Evolutionary conservation across 2,888 invertebrate genomes (phyloP), one percentile per base, ranked within the genome.

Genomic region (Neoaliturus tenellus): DNA sequence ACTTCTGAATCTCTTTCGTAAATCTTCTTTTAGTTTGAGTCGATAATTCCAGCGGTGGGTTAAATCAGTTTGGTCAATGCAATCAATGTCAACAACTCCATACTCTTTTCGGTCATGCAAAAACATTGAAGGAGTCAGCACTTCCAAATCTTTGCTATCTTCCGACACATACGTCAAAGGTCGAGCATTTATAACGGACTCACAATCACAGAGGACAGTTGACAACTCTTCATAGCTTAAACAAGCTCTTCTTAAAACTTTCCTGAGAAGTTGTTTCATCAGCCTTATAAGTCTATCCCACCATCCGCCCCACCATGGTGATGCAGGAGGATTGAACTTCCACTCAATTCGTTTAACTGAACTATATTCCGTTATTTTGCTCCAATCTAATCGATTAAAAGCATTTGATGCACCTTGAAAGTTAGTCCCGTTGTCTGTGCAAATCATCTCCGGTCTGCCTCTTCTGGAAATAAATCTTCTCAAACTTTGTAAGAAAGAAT

Each of bases 301-400:
- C 86, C 89, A 90, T 58, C 91, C 91, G 73, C 91, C 90, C 90
- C 90, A 90, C 91, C 91, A 91, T 0, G 90, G 86, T 3, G 90
- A 89, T 0, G 88, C 86, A 6, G 90, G 90, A 10, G 90, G 89
- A 80, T 89, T 91, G 85, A 90, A 91, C 14, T 85, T 85, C 89
- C 87, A 89, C 82, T 86, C 86, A 86, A n/a, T 86, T 80, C 69
- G 85, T 48, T 86, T 73, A 0, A 86, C 80, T 0, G 86, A 25
- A 28, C 86, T 86, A 33, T 85, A 80, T 17, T 85, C 51, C 6
- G 31, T 12, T 28, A 89, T 87, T 10, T 71, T 80, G 90, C 91
- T 91, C 86, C 92, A 92, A 85, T 92, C 91, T 0, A 92, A 91
- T 88, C 92, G 91, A 85, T 91, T 90, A 86, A 92, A 91, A 17